Percentiles rank a stretch among this genome's conserved stretches.
phyloP scores from a whole-genome alignment of 2,797 vertebrate genomes.

The Neoniphon sammara region DNA sequence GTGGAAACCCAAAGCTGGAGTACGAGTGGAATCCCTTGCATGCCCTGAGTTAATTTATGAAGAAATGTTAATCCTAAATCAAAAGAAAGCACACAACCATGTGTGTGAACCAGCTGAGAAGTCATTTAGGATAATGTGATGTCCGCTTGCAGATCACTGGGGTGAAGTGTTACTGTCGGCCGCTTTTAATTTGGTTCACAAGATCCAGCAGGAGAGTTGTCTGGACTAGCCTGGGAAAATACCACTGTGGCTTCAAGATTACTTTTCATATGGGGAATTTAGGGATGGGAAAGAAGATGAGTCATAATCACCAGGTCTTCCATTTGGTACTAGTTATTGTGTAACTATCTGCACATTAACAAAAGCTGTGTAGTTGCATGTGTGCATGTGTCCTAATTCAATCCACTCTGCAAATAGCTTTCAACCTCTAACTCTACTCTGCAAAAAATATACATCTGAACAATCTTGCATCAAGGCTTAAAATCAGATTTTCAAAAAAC shows the following conservation, averaged over 20 bases:
- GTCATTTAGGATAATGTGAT: not conserved
- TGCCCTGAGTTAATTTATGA: slow-evolving; percentile 17
- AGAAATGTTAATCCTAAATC: not conserved
- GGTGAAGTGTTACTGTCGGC: not conserved
- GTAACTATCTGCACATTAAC: not conserved
- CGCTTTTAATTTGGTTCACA: slow-evolving; percentile 20
- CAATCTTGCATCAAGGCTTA: no score
- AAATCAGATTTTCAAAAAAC: no score
- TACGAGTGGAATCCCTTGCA: slow-evolving; percentile 27
- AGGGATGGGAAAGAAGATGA: slow-evolving; percentile 46
- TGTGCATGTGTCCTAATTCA: not conserved
- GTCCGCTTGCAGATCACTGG: not conserved
- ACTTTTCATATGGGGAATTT: slow-evolving; percentile 24
- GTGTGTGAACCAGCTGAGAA: not conserved
- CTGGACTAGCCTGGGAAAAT: slow-evolving; percentile 12
- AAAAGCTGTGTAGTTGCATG: not conserved
- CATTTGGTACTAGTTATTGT: slow-evolving; percentile 5
- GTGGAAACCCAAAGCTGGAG: slow-evolving; percentile 68
- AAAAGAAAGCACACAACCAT: not conserved
- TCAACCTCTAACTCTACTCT: not conserved
- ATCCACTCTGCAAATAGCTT: not conserved
- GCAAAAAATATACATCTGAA: not conserved
- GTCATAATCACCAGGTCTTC: slow-evolving; percentile 46
- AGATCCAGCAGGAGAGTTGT: slow-evolving; percentile 25
- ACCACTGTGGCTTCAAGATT: not conserved